Base-by-base conservation (phyloP, 2,113 vertebrate genomes). In the Fukomys damarensis region DNA sequence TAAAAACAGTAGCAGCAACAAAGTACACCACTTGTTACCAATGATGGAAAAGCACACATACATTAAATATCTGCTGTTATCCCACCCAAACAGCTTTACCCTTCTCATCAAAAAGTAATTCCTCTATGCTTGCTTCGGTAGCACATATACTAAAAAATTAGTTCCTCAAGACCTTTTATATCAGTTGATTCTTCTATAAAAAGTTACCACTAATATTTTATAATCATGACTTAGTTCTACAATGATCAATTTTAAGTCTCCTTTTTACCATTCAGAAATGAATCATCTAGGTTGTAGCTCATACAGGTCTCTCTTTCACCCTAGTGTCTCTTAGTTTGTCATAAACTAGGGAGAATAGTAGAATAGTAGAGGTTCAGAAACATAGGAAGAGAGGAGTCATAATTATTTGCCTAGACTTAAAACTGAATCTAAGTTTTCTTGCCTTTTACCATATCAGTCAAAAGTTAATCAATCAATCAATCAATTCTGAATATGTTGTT, bases 51-150 rank as follows among this genome's bases (percentile, higher is more conserved):
- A 84, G n/a, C 38, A 91, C n/a, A 63, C 3, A 87, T 7, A 52
- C 7, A 28, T 76, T 74, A 80, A 89, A 63, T 63, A 83, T 89
- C 17, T 92, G 46, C 35, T 85, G 22, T 17, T 86, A 4, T 54
- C 59, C 30, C 32, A 88, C 24, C 7, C 56, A 58, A 89, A 74
- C 66, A 93, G 77, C 49, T 85, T 95, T 58, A 17, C 11, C 30
- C 11, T 91, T 81, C n/a, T 68, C 28, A 59, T 68, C 86, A 84
- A 81, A 96, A 96, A 93, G 16, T n/a, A 82, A 89, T 61, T 93
- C 30, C 80, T 89, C 12, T n/a, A n/a, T n/a, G n/a, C n/a, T n/a
- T n/a, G n/a, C n/a, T n/a, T n/a, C n/a, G n/a, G n/a, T n/a, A n/a
- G n/a, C n/a, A n/a, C n/a, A n/a, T n/a, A n/a, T n/a, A n/a, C n/a